Conservation (phyloP, 37 sponge, comb jelly and placozoan genomes). For the Geodia barretti region DNA sequence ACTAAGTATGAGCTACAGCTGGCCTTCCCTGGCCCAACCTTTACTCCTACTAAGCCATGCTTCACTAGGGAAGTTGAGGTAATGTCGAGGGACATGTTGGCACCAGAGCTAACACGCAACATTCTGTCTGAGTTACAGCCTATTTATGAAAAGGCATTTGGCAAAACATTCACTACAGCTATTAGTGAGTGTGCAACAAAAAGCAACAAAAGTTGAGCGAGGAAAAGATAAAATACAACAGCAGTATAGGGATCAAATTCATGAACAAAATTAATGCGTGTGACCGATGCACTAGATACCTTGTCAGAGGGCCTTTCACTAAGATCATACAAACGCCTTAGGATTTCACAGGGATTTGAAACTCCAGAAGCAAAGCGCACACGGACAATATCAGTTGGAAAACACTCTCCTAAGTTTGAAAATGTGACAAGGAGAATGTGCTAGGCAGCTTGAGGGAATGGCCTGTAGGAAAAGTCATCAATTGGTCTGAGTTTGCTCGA, state of each 20-base stretch:
- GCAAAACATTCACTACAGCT: constrained; percentile 1
- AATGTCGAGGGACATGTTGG: not conserved
- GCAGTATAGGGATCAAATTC: not conserved
- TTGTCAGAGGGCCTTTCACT: not conserved
- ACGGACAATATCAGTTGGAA: not conserved
- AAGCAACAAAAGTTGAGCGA: not conserved
- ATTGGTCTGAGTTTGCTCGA: constrained; percentile 20
- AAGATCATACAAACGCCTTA: not conserved
- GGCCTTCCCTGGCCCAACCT: not conserved
- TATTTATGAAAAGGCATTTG: not conserved
- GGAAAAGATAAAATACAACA: not conserved
- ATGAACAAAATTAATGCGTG: not conserved
- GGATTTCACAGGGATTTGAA: constrained; percentile 1
- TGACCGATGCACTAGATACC: not conserved
- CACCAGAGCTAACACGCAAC: not conserved
- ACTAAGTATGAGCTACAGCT: not conserved
- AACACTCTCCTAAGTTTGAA: constrained; percentile 23
- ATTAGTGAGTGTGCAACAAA: not conserved
- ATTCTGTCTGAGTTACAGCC: constrained; percentile 1
- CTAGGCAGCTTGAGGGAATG: not conserved
- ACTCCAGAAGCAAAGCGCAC: not conserved
- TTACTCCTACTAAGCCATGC: not conserved
- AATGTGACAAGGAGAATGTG: constrained; percentile 19
- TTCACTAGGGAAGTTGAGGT: not conserved
- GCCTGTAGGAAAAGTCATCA: not conserved